phyloP scores from a whole-genome alignment of 2,797 vertebrate species.

The Sylvia borin region DNA sequence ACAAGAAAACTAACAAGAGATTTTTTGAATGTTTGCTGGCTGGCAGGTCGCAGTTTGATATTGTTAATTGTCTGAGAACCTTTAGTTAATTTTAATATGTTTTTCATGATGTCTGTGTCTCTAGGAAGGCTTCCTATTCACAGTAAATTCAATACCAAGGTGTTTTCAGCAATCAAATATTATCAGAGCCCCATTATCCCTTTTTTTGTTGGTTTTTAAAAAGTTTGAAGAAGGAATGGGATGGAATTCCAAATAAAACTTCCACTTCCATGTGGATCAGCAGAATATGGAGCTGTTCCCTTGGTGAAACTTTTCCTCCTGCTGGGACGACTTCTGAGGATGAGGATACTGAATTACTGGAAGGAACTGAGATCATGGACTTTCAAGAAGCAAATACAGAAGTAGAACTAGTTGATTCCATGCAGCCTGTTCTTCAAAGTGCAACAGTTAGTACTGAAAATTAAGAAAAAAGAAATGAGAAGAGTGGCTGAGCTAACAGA shows the following conservation, averaged over 20 bases:
- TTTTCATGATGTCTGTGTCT: constrained; percentile 42
- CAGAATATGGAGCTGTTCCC: constrained; percentile 63
- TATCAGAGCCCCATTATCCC: constrained; percentile 66
- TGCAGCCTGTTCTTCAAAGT: constrained; percentile 23
- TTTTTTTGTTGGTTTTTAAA: constrained; percentile 67
- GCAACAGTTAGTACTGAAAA: not conserved
- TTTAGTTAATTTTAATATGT: not conserved
- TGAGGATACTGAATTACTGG: not conserved
- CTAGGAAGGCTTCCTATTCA: constrained; percentile 45
- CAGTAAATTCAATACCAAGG: constrained; percentile 19
- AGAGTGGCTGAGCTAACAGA: constrained; percentile 67
- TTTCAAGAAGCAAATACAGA: not conserved
- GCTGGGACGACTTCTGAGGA: not conserved
- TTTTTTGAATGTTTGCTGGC: not conserved
- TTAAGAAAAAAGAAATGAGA: constrained; percentile 69
- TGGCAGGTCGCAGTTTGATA: not conserved
- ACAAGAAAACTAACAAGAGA: not conserved
- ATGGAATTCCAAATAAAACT: constrained; percentile 44
- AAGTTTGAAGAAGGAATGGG: constrained; percentile 40
- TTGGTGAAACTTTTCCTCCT: constrained; percentile 55
- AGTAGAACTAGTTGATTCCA: constrained; percentile 40
- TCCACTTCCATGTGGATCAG: constrained; percentile 52
- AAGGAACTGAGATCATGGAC: not conserved
- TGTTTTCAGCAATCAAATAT: constrained; percentile 18
- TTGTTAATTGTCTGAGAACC: not conserved